These are phyloP conservation scores for Eledona agricola DNA, from an alignment of 2,888 invertebrate species.

Conservation along the genomic window DNA sequence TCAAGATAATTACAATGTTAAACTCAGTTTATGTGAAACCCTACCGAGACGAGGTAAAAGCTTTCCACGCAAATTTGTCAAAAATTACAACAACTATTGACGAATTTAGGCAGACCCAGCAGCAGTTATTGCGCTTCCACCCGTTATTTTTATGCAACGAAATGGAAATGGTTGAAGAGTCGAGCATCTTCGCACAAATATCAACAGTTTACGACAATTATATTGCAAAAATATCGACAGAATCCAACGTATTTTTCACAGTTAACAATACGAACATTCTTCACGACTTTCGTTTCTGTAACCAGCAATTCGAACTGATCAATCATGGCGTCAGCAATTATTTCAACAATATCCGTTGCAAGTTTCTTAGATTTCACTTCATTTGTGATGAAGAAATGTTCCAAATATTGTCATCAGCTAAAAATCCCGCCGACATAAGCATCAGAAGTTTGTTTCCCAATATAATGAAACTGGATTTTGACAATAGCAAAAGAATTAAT, in stretches of 20 bases:
- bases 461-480: too few relatives aligned
- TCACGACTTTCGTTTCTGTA: slow-evolving; percentile 72
- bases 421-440: slow-evolving; percentile 77
- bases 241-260: slow-evolving; percentile 69
- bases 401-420: slow-evolving; percentile 84
- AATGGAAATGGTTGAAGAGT: slow-evolving; percentile 65
- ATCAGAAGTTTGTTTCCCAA: slow-evolving; percentile 26
- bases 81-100: slow-evolving; percentile 74
- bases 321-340: slow-evolving; percentile 81
- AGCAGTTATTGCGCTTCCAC: slow-evolving; percentile 81
- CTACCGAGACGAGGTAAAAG: slow-evolving; percentile 71
- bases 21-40: slow-evolving; percentile 86
- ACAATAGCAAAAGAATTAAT: too few relatives aligned
- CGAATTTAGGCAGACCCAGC: slow-evolving; percentile 82
- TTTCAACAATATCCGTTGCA: slow-evolving; percentile 79
- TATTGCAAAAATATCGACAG: slow-evolving; percentile 61
- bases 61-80: slow-evolving; percentile 76
- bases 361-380: slow-evolving; percentile 86
- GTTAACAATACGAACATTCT: slow-evolving; percentile 71
- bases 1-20: slow-evolving; percentile 82
- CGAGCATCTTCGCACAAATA: slow-evolving; percentile 53
- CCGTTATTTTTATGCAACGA: slow-evolving; percentile 85
- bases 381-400: slow-evolving; percentile 88
- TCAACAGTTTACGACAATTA: slow-evolving; percentile 47
- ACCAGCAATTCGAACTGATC: slow-evolving; percentile 75